Evolutionary conservation across 2,797 vertebrate genomes (phyloP).

Genomic region (Peromyscus nudipes): DNA sequence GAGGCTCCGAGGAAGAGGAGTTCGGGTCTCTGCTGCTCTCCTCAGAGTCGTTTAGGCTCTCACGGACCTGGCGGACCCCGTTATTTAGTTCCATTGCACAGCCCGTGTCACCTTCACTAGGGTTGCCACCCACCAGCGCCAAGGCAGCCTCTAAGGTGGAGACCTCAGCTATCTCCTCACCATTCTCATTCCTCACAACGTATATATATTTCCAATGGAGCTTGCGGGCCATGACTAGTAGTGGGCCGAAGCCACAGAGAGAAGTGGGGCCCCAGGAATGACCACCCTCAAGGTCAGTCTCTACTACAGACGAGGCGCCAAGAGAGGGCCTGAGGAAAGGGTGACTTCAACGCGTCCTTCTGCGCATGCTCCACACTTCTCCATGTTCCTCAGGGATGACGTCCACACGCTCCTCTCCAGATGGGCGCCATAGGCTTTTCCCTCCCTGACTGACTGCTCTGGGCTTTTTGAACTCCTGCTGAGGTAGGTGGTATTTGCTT

Average conservation of each 20-base stretch:
- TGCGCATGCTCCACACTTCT: background rate
- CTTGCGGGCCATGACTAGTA: background rate
- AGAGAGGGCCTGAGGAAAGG: rapidly evolving
- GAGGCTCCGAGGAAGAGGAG: no score
- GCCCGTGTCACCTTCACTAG: background rate
- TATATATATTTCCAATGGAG: no score
- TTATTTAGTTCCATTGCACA: rapidly evolving
- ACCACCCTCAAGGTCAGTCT: no score
- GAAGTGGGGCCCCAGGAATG: background rate
- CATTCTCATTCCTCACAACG: no score
- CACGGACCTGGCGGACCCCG: no score
- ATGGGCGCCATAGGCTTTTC: rapidly evolving
- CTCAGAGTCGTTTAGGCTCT: background rate
- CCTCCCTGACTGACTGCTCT: background rate
- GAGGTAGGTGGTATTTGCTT: background rate
- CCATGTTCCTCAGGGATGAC: rapidly evolving
- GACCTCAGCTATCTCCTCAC: no score
- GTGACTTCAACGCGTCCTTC: no score
- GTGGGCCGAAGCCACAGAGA: background rate
- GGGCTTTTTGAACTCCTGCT: background rate
- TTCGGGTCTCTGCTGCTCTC: no score
- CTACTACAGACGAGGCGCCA: background rate
- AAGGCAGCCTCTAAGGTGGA: no score
- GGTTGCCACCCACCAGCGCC: no score
- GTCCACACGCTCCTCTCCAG: rapidly evolving